Evolutionary conservation across 2,888 invertebrate species (phyloP), one percentile per base, ranked within the genome.

Genomic region (Morpho achilles): DNA sequence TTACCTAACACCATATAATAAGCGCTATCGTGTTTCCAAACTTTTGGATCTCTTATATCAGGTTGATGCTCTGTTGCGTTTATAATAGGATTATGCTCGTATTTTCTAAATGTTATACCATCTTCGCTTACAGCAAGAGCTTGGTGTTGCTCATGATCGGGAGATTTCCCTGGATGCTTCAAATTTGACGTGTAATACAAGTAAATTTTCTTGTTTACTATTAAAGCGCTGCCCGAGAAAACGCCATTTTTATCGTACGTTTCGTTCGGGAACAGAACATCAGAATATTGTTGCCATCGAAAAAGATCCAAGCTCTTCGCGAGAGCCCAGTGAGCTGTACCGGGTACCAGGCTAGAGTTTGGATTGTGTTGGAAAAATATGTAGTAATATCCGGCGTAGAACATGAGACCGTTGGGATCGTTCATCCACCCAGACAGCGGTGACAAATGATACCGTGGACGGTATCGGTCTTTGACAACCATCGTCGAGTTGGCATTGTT

Each of bases 341-440:
- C 81, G 0, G 87, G 75, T 3, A 65, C 74, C 1, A 67, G 65
- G 49, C 85, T 82, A 41, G 75, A 76, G 2, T 77, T 53, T 0
- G 92, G 92, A 61, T 92, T 87, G 65, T 82, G 79, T 68, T 92
- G 92, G 66, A 86, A 92, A 62, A 90, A 92, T 3, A 91, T 67
- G 63, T 92, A 92, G 61, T 86, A 92, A 16, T 79, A 75, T 1
- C 76, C 72, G 4, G 76, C 67, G 61, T 70, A 87, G 45, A 73
- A 62, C 54, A 86, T 77, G 60, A 92, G 86, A 6, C 92, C 92
- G 56, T 92, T 92, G 0, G 92, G 92, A 57, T 92, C 92, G 67
- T 92, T 92, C 77, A 91, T 88, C 92, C 92, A 92, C 47, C 90
- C 91, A 4, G 63, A 22, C 0, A 73, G 74, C 0, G 87, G 85